Evolutionary conservation across 2,888 invertebrate genomes (phyloP).

Genomic region (Belgica antarctica): DNA sequence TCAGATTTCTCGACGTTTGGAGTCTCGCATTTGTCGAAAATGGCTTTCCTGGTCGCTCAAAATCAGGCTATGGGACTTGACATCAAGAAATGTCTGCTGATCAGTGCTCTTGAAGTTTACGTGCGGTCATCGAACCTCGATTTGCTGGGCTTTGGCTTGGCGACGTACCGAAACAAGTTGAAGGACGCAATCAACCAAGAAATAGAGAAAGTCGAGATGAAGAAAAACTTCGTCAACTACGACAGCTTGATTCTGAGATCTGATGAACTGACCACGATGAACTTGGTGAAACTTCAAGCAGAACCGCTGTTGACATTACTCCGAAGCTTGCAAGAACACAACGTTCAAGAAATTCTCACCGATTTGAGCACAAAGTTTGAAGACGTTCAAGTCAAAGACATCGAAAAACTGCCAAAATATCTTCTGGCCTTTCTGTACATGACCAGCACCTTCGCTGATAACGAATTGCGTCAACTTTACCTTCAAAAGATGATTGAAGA

Average conservation of each 20-base stretch:
- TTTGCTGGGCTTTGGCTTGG: slow-evolving; percentile 52
- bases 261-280: slow-evolving; percentile 49
- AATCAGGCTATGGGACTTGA: slow-evolving; percentile 51
- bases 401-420: slow-evolving; percentile 47
- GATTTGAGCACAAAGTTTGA: slow-evolving; percentile 45
- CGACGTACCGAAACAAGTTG: slow-evolving; percentile 52
- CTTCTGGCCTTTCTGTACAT: slow-evolving; percentile 56
- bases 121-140: slow-evolving; percentile 52
- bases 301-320: slow-evolving; percentile 49
- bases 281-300: slow-evolving; percentile 51
- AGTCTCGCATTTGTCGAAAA: slow-evolving; percentile 52
- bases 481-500: slow-evolving; percentile 47
- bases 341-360: slow-evolving; percentile 46
- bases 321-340: slow-evolving; percentile 29
- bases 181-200: slow-evolving; percentile 50
- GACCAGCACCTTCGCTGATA: slow-evolving; percentile 52
- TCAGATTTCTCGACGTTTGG: slow-evolving; percentile 52
- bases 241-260: slow-evolving; percentile 49
- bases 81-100: slow-evolving; percentile 51
- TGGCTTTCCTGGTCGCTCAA: slow-evolving; percentile 51
- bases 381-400: slow-evolving; percentile 44
- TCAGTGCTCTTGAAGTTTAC: slow-evolving; percentile 54
- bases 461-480: slow-evolving; percentile 51
- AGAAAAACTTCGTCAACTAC: slow-evolving; percentile 47
- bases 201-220: slow-evolving; percentile 26